These are phyloP conservation scores for Cotesia glomerata DNA, from an alignment of 1,140 invertebrate species.

Conservation along the genomic window DNA sequence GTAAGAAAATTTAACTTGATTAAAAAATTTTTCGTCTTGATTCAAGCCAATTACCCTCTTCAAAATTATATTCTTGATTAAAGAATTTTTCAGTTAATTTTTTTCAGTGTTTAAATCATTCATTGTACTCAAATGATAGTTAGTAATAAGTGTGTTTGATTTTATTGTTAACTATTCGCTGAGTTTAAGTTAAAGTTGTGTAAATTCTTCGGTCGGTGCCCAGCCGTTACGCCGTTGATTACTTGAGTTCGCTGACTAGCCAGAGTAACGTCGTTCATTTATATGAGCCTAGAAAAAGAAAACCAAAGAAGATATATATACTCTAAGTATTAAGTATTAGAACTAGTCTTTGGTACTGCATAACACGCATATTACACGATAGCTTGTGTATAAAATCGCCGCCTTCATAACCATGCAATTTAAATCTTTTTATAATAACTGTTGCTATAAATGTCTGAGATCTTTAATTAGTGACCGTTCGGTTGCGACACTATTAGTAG, in stretches of 20 bases:
- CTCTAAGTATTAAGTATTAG: neutral
- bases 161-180: neutral
- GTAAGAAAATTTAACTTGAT: no score
- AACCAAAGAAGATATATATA: neutral
- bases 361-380: slow-evolving; percentile 3
- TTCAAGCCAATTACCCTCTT: no score
- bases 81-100: no score
- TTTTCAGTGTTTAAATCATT: no score
- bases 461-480: slow-evolving; percentile 26
- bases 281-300: neutral
- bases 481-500: neutral
- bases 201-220: slow-evolving; percentile 13
- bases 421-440: slow-evolving; percentile 20
- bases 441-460: slow-evolving; percentile 11
- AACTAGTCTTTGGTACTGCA: neutral
- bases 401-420: slow-evolving; percentile 19
- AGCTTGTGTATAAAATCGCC: neutral
- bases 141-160: neutral
- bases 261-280: neutral
- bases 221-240: slow-evolving; percentile 27
- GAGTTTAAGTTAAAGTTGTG: no score
- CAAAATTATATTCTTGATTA: no score
- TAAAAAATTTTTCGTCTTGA: no score
- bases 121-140: no score
- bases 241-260: slow-evolving; percentile 22